Base-by-base conservation (phyloP, 2,113 vertebrate species). In the Cyphomyrus discorhynchus region DNA sequence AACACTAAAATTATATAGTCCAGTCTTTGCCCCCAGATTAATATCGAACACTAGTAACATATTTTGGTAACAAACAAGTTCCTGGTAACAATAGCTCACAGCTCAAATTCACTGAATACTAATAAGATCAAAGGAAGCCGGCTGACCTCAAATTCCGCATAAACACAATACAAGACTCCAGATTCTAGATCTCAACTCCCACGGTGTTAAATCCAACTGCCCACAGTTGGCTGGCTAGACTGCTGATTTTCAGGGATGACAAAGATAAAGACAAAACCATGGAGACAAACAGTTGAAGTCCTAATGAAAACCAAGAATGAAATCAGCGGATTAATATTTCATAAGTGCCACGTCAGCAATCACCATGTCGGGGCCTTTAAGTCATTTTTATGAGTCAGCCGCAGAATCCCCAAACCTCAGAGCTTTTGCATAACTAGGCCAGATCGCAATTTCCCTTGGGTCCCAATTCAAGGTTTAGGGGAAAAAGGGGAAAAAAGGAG, bases 361-460 rank as follows among this genome's bases (percentile, higher is more conserved):
- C 86, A 47, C 80, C 86, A 62, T 21, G 88, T 47, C 21, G 4
- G 70, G 84, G 70, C 74, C 70, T 35, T 84, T 84, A 83, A 88
- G 56, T 84, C 74, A 39, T 88, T 88, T 90, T 90, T 90, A 90
- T 35, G 50, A 88, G 86, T 88, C 74, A 83, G 50, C 52, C 19
- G 19, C n/a, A 66, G 53, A 13, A 42, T 53, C 15, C 52, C 46
- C 24, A 11, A 7, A 70, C 85, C 70, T 53, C 15, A 45, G 21
- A 87, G 89, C 46, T 19, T 53, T 88, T 56, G 62, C 88, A 56
- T 50, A 47, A 39, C 42, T 47, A 58, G 58, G n/a, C 80, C 62
- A 89, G 88, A 88, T 86, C 58, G 21, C 10, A 21, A 31, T 66
- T 45, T 85, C 80, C 77, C 31, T 9, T 45, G 15, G 39, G 50